These are phyloP conservation scores for Sepiola atlantica DNA, from an alignment of 2,888 invertebrate species.

Conservation along the genomic window DNA sequence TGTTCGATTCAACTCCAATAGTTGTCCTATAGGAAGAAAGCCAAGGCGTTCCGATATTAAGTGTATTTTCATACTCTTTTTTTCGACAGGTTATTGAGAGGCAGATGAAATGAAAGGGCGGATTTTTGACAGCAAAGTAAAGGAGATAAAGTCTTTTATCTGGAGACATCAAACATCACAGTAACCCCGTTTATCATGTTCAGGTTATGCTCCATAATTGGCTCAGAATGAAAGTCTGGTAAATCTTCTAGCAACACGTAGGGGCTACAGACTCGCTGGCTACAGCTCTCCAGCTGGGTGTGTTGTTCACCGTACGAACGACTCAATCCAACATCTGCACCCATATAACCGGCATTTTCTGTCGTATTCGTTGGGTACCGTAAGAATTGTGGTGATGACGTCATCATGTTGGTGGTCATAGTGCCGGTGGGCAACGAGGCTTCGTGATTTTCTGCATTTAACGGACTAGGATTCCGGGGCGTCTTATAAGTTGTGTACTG, in stretches of 20 bases:
- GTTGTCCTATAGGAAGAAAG: neutral
- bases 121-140: neutral
- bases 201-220: conserved; percentile 53
- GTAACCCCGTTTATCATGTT: conserved; percentile 54
- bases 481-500: conserved; percentile 23
- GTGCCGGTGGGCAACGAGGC: conserved; percentile 50
- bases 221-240: conserved; percentile 56
- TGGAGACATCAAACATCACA: conserved; percentile 51
- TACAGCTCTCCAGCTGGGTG: neutral
- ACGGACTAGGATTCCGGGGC: conserved; percentile 49
- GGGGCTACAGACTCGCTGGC: conserved; percentile 52
- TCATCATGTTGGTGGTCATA: conserved; percentile 49
- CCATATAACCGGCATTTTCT: neutral
- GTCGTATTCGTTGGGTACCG: neutral
- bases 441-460: conserved; percentile 50
- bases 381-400: conserved; percentile 1
- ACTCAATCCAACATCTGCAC: neutral
- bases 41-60: neutral
- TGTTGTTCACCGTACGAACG: neutral
- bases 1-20: neutral
- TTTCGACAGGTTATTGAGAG: neutral
- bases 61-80: neutral
- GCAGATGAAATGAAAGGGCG: neutral
- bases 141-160: neutral
- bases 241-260: conserved; percentile 59